Evolutionary conservation across 2,113 vertebrate species (phyloP).

Genomic region (Sylvilagus bachmani): DNA sequence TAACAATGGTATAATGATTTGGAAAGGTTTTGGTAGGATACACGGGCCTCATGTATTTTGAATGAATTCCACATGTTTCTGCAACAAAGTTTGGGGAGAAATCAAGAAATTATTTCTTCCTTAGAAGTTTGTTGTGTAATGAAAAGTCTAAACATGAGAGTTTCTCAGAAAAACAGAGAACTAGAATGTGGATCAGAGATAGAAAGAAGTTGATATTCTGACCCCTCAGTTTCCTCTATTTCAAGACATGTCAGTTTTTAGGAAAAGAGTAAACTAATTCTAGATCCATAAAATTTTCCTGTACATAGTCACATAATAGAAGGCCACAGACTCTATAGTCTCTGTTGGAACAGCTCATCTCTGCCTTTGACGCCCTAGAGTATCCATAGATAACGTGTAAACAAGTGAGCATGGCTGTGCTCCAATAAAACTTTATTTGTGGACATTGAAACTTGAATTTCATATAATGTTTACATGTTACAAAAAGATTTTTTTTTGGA

Average conservation of each 20-base stretch:
- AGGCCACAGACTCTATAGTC: neutral
- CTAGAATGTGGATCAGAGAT: neutral
- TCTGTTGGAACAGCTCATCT: neutral
- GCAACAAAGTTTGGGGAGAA: slow-evolving; percentile 81
- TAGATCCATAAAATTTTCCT: neutral
- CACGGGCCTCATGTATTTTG: slow-evolving; percentile 92
- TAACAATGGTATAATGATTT: slow-evolving; percentile 98
- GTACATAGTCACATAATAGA: neutral
- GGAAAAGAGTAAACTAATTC: neutral
- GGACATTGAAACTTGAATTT: neutral
- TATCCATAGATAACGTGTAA: neutral
- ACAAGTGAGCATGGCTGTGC: neutral
- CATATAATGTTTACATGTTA: neutral
- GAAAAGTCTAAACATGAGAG: neutral
- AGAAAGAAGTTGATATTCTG: slow-evolving; percentile 42
- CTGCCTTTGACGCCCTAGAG: neutral
- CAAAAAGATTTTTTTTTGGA: neutral
- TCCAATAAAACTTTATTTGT: neutral
- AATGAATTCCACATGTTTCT: slow-evolving; percentile 93
- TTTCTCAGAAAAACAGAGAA: slow-evolving; percentile 42
- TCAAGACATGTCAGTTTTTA: neutral
- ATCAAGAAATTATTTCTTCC: slow-evolving; percentile 52
- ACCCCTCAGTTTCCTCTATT: neutral
- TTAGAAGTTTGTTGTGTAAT: slow-evolving; percentile 20
- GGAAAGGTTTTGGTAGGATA: slow-evolving; percentile 99